These are phyloP conservation scores for Montipora efflorescens DNA, from an alignment of 64 coral and sea anemone genomes.

Conservation along the genomic window DNA sequence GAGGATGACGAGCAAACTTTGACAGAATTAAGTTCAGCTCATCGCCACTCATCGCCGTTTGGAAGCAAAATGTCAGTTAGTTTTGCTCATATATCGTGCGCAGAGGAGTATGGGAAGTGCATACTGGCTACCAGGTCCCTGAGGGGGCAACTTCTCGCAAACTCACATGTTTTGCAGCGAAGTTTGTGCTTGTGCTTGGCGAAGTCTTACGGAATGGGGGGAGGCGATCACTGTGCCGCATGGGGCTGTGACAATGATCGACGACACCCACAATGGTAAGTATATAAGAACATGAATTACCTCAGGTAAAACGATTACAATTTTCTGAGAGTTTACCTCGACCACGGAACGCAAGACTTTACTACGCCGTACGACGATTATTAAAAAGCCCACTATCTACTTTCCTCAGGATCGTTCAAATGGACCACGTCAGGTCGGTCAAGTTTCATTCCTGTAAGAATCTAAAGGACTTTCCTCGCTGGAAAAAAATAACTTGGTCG, in stretches of 20 bases:
- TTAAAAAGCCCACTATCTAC: background rate
- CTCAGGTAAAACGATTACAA: background rate
- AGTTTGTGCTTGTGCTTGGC: background rate
- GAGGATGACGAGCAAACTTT: too few species aligned
- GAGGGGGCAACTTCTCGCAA: constrained; percentile 17
- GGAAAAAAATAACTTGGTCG: constrained; percentile 10
- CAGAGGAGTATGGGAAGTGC: background rate
- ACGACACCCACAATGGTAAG: constrained; percentile 45
- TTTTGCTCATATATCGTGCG: too few species aligned
- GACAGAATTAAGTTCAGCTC: too few species aligned
- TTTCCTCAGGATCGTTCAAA: constrained; percentile 20
- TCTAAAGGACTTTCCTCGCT: constrained; percentile 1
- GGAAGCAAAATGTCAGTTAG: too few species aligned
- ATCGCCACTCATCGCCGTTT: too few species aligned
- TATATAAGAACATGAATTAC: background rate
- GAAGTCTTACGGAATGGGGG: background rate
- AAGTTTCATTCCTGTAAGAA: constrained; percentile 17
- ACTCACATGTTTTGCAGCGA: background rate
- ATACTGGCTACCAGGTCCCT: background rate
- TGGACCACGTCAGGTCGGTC: background rate
- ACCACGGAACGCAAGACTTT: background rate
- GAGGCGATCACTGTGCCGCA: constrained; percentile 45
- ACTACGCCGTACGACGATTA: background rate
- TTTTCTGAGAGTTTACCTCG: background rate
- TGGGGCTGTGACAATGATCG: constrained; percentile 54